phyloP scores from a whole-genome alignment of 1,140 invertebrate genomes.

The Phortica variegata region DNA sequence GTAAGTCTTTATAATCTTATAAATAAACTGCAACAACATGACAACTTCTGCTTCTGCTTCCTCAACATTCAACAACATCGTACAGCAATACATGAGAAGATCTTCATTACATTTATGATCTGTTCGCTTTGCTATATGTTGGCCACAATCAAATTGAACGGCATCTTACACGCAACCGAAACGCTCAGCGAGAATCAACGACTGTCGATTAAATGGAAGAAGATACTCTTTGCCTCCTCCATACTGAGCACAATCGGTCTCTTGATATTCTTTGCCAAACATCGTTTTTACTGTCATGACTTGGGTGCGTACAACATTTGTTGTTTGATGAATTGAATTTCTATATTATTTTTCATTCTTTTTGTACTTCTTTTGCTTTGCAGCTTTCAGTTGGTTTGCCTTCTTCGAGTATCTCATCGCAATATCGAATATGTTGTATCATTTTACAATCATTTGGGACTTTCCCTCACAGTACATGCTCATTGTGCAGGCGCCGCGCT shows the following conservation, averaged over 20 bases:
- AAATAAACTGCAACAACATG: neutral
- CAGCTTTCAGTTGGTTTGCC: constrained; percentile 93
- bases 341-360: constrained; percentile 1
- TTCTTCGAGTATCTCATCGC: constrained; percentile 89
- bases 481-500: constrained; percentile 63
- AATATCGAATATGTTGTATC: constrained; percentile 87
- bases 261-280: constrained; percentile 82
- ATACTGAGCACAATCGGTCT: constrained; percentile 77
- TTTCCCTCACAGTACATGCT: constrained; percentile 79
- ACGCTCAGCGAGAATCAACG: constrained; percentile 45
- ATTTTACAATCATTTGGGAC: constrained; percentile 82
- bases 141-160: constrained; percentile 50
- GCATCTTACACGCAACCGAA: constrained; percentile 53
- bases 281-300: constrained; percentile 82
- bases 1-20: constrained; percentile 66
- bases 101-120: constrained; percentile 90
- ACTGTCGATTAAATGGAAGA: constrained; percentile 67
- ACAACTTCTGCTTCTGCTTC: neutral
- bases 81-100: constrained; percentile 87
- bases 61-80: neutral
- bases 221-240: constrained; percentile 73
- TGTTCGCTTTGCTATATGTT: constrained; percentile 84
- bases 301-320: constrained; percentile 65
- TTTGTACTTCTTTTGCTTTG: constrained; percentile 42
- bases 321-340: constrained; percentile 1